Conservation (phyloP, 2,113 vertebrate species). For the Trachemys scripta region DNA sequence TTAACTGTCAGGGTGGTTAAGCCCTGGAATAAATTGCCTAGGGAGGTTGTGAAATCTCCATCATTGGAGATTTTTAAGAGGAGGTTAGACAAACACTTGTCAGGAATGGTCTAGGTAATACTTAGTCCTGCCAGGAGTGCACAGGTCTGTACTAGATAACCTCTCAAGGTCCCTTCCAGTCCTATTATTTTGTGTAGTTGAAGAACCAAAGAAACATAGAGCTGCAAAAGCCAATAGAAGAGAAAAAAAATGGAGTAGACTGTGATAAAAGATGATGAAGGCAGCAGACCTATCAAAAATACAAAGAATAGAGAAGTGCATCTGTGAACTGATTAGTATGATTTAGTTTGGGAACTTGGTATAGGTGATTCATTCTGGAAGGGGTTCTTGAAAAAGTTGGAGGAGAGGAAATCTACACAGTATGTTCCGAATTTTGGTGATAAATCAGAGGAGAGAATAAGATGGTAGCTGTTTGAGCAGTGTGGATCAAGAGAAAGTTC, state of each 20-base stretch:
- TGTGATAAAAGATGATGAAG: not conserved
- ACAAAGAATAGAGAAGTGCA: not conserved
- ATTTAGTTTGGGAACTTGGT: not conserved
- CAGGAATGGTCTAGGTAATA: too few relatives aligned
- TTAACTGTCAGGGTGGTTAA: too few relatives aligned
- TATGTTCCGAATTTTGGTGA: not conserved
- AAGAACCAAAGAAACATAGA: not conserved
- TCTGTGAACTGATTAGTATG: not conserved
- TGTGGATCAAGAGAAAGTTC: not conserved
- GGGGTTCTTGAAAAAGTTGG: not conserved
- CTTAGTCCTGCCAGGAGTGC: too few relatives aligned
- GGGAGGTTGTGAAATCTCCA: too few relatives aligned
- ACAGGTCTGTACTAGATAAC: too few relatives aligned
- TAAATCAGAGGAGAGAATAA: not conserved
- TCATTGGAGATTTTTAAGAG: too few relatives aligned
- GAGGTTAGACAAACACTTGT: too few relatives aligned
- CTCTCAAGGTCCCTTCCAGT: too few relatives aligned
- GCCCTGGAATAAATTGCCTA: too few relatives aligned
- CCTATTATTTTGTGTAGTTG: rapidly evolving
- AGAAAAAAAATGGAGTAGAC: not conserved
- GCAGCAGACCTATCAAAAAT: not conserved
- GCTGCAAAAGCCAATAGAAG: not conserved
- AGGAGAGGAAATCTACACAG: not conserved
- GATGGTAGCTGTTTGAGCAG: not conserved
- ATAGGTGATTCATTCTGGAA: not conserved